phyloP scores from a whole-genome alignment of 2,888 invertebrate species.

The Brachyptera risi region DNA sequence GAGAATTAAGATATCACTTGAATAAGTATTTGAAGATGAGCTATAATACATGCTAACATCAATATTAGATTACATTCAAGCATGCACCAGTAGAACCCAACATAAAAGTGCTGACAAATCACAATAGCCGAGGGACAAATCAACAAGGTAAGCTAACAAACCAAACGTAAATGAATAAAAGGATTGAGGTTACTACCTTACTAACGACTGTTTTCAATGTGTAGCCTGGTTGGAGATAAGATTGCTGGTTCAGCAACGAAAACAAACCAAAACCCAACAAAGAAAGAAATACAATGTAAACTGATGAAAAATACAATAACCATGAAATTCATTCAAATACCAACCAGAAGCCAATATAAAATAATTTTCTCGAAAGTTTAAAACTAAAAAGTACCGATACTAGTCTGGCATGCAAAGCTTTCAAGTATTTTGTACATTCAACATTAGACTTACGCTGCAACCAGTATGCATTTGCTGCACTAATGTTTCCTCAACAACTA shows the following conservation, averaged over 20 bases:
- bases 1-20: no score
- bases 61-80: not conserved
- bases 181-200: slow-evolving; percentile 27
- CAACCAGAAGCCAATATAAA: no score
- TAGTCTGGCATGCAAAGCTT: no score
- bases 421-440: no score
- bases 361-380: no score
- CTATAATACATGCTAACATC: no score
- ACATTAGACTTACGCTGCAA: no score
- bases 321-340: not conserved
- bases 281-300: no score
- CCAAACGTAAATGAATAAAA: slow-evolving; percentile 12
- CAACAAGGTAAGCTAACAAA: slow-evolving; percentile 17
- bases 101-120: slow-evolving; percentile 17
- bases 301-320: not conserved
- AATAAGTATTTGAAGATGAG: no score
- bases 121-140: slow-evolving; percentile 22
- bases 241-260: slow-evolving; percentile 27
- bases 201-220: slow-evolving; percentile 18
- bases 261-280: slow-evolving; percentile 23
- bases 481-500: no score
- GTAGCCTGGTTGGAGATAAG: slow-evolving; percentile 25
- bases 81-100: not conserved
- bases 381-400: no score
- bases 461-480: no score